Evolutionary conservation across 2,113 vertebrate genomes (phyloP), one percentile per base, ranked within the genome.

Genomic region (Apteryx owenii): DNA sequence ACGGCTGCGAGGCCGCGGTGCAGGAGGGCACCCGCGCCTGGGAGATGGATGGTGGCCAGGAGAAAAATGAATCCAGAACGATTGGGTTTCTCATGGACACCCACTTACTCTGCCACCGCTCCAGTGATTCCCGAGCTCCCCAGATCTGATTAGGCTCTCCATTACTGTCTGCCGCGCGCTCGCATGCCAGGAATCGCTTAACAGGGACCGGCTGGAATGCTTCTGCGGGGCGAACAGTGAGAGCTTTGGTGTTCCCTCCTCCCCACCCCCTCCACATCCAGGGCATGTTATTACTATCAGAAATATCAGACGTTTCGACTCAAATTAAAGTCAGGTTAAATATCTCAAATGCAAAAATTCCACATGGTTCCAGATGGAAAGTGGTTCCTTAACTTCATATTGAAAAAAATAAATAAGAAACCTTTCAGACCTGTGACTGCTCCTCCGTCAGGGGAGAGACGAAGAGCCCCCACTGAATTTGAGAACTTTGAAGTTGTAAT

Each of bases 311-410:
- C 86, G 21, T 97, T 98, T 98, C 81, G 81, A 93, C 90, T 98
- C 97, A 97, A 98, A 98, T 98, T 98, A 98, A 98, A 98, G 96
- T 98, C 97, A 98, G 96, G 97, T 98, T 98, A 97, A 98, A 97
- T 94, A 95, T 97, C 97, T 98, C 95, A 64, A 96, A 96, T 80
- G 96, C 70, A 97, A 76, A 97, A 98, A 97, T 94, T 87, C 96
- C 97, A 91, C 97, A 95, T 84, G 89, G 94, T 97, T 98, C 98
- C 97, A 98, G 98, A 98, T 98, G 97, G 97, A 97, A 93, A 97
- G 89, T 2, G 91, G 94, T 69, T 93, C 96, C 94, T 96, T 58
- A 28, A 7, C 81, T 88, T 91, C 71, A 26, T 9, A 61, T 53
- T 1, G 13, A 85, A 81, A 25, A n/a, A 80, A 93, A 82, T 58